Conservation (phyloP, 2,113 vertebrate species). For the Anoura caudifer region DNA sequence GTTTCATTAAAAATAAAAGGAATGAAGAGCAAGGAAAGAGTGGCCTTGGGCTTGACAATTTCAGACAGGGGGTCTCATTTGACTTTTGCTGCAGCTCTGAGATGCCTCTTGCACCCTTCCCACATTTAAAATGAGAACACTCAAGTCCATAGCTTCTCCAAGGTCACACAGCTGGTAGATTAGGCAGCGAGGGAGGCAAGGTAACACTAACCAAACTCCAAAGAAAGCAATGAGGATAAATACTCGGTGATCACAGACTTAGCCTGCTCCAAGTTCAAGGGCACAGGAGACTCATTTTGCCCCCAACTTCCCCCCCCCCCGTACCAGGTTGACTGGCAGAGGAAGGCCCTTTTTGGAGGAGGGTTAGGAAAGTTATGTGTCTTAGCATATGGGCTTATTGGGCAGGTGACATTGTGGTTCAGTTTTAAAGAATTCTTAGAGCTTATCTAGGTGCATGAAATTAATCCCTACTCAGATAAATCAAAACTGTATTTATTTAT, state of each 20-base stretch:
- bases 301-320: background rate
- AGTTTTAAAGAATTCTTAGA: background rate
- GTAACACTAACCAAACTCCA: background rate
- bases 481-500: background rate
- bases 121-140: fast-evolving
- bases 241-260: background rate
- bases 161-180: background rate
- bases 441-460: background rate
- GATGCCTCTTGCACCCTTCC: too few species aligned
- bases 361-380: background rate
- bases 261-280: background rate
- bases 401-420: background rate
- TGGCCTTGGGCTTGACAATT: background rate
- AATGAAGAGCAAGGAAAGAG: background rate
- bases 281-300: background rate
- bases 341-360: background rate
- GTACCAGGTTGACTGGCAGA: background rate
- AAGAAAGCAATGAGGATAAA: background rate
- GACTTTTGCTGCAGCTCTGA: background rate
- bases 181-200: background rate
- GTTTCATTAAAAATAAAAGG: background rate
- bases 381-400: background rate
- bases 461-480: background rate
- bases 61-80: background rate
- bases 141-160: background rate